These are phyloP conservation scores for Carduelis carduelis DNA, from an alignment of 2,797 vertebrate genomes.

Conservation along the genomic window DNA sequence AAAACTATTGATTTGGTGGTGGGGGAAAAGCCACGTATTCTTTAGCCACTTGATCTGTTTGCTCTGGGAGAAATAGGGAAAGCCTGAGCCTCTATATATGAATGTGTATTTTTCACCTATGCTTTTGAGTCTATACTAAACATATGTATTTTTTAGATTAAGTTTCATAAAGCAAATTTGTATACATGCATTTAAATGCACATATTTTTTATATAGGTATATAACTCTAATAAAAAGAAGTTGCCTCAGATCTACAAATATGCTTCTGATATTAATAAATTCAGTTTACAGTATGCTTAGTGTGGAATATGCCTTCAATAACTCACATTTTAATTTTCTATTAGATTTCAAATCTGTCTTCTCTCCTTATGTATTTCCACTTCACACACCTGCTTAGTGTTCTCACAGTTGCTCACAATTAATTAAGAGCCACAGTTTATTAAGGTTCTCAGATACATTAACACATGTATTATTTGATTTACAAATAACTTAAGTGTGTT, in stretches of 20 bases:
- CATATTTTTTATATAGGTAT: neutral
- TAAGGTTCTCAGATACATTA: neutral
- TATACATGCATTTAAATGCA: neutral
- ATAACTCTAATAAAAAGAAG: neutral
- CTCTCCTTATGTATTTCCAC: neutral
- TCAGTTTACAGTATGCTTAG: neutral
- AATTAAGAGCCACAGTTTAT: neutral
- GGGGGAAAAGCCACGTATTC: neutral
- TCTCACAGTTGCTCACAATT: neutral
- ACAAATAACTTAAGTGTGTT: neutral
- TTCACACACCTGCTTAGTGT: neutral
- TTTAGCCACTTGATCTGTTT: neutral
- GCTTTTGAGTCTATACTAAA: neutral
- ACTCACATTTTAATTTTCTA: neutral
- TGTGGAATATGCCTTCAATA: neutral
- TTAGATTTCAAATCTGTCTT: neutral
- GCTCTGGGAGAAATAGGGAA: neutral
- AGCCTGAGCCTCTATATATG: neutral
- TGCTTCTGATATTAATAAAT: neutral
- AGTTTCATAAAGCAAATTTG: neutral
- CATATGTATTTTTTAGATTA: neutral
- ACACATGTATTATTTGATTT: neutral
- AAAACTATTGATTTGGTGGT: accelerated
- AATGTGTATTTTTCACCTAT: neutral
- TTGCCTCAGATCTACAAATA: neutral